phyloP scores from a whole-genome alignment of 2,888 invertebrate genomes.

The Pedicia rivosa region DNA sequence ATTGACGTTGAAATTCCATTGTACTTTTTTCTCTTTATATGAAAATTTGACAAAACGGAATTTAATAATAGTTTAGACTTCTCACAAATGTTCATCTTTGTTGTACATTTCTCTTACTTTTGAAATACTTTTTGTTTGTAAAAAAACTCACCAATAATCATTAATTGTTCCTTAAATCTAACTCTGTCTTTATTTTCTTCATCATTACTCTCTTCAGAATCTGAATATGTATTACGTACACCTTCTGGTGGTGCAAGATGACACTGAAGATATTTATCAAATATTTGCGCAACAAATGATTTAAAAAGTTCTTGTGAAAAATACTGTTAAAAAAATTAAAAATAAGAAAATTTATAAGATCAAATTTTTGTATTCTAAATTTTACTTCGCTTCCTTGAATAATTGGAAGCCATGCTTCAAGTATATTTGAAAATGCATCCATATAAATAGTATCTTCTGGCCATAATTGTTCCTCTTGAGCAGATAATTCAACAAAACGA shows the following conservation, averaged over 20 bases:
- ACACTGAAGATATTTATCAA: slow-evolving; percentile 63
- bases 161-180: slow-evolving; percentile 53
- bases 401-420: slow-evolving; percentile 44
- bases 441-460: slow-evolving; percentile 38
- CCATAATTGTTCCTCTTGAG: slow-evolving; percentile 41
- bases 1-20: no score
- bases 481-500: slow-evolving; percentile 43
- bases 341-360: neutral
- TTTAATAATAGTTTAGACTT: no score
- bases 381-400: slow-evolving; percentile 8
- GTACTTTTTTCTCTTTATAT: no score
- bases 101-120: no score
- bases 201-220: slow-evolving; percentile 41
- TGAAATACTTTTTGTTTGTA: neutral
- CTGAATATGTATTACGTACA: slow-evolving; percentile 15
- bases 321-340: slow-evolving; percentile 15
- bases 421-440: slow-evolving; percentile 51
- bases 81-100: no score
- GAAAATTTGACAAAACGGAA: no score
- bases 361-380: no score
- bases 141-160: slow-evolving; percentile 44
- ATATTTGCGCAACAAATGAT: slow-evolving; percentile 38
- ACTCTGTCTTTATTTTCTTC: slow-evolving; percentile 47
- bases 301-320: slow-evolving; percentile 27
- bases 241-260: slow-evolving; percentile 71